Base-by-base conservation (phyloP, 2,888 invertebrate genomes). In the Lissocephala sabroskyi region DNA sequence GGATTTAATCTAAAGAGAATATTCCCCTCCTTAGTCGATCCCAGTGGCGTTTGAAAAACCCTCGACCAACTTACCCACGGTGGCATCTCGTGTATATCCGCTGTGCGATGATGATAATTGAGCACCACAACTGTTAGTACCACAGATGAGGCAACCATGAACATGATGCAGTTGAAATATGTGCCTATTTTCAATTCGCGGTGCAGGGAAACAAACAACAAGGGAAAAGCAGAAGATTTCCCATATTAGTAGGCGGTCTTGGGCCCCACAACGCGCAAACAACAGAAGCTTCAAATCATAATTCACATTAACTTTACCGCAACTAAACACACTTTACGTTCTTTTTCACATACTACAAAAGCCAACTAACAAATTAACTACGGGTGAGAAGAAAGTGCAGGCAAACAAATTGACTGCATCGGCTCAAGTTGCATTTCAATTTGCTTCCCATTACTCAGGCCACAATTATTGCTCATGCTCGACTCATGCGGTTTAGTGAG, bases 121-220 rank as follows among this genome's bases (percentile, higher is more conserved):
- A 98, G 90, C 73, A 98, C 97, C 76, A 97, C 92, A 70, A 98
- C 97, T 45, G 98, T 98, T 80, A 97, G 90, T 77, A 97, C 96
- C 85, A 98, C 97, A 62, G 97, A 97, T 60, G 97, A 95, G 54
- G 97, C 97, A 87, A 97, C 97, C 97, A 98, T 97, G 87, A 98
- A 95, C 98, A 98, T 98, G 87, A 97, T 97, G 89, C 97, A 97
- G 88, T 97, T 97, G 91, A 98, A 98, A 89, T 98, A 98, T 77
- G 97, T 96, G 84, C 97, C 97, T 96, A 89, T 74, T 37, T 37
- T 19, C 4, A 3, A n/a, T 35, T 33, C 35, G 33, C 26, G 44
- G 14, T 39, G 45, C 30, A 45, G 46, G n/a, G n/a, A n/a, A n/a
- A n/a, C n/a, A n/a, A n/a, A n/a, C n/a, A n/a, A 58, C 41, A 61